Conservation (phyloP, 2,888 invertebrate genomes). For the Pimpla rufipes region DNA sequence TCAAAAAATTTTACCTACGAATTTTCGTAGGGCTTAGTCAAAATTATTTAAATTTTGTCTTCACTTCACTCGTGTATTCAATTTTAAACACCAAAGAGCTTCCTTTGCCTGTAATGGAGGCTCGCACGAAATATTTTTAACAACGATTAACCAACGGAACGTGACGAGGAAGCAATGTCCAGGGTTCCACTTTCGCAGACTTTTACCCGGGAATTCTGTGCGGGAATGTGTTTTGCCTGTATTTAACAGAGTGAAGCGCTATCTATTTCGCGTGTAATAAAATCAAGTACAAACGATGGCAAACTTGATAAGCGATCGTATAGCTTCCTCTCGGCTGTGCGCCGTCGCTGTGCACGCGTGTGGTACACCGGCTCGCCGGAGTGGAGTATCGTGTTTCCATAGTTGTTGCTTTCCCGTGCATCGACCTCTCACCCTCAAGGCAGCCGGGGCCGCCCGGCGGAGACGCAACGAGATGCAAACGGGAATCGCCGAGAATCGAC, state of each 20-base stretch:
- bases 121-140: too few relatives aligned
- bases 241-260: neutral
- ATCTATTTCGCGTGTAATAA: slow-evolving; percentile 20
- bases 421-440: slow-evolving; percentile 61
- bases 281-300: slow-evolving; percentile 33
- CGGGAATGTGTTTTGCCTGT: neutral
- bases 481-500: slow-evolving; percentile 5
- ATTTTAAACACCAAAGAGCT: too few relatives aligned
- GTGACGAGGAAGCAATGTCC: too few relatives aligned
- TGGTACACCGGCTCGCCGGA: slow-evolving; percentile 71
- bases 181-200: too few relatives aligned
- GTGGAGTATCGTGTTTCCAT: slow-evolving; percentile 75
- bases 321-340: slow-evolving; percentile 30
- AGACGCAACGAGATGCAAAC: slow-evolving; percentile 16
- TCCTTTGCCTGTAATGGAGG: too few relatives aligned
- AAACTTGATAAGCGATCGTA: slow-evolving; percentile 56
- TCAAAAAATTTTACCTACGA: too few relatives aligned
- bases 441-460: slow-evolving; percentile 30
- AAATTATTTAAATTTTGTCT: too few relatives aligned
- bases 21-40: too few relatives aligned
- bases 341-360: slow-evolving; percentile 32
- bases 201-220: slow-evolving; percentile 13
- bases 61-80: too few relatives aligned
- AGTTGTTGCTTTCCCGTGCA: slow-evolving; percentile 67
- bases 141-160: too few relatives aligned